Conservation (phyloP, 1,140 invertebrate genomes). For the Sarcophaga peregrina region DNA sequence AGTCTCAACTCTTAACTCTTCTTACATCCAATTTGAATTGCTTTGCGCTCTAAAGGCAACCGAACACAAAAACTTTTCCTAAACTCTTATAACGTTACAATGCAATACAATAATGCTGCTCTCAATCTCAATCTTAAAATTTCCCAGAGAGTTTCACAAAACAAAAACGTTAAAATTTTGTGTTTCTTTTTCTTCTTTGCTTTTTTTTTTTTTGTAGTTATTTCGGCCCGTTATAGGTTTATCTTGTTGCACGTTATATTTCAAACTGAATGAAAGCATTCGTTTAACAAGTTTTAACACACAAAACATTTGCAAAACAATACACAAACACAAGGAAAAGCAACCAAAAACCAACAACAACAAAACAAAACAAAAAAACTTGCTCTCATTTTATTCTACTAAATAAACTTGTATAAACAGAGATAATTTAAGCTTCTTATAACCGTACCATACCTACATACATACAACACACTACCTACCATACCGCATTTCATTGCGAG, state of each 20-base stretch:
- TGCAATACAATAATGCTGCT: background rate
- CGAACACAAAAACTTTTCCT: background rate
- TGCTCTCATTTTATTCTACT: constrained; percentile 32
- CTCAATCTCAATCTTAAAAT: background rate
- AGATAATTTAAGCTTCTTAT: background rate
- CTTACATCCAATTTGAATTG: background rate
- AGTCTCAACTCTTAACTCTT: too few species aligned
- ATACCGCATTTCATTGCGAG: background rate
- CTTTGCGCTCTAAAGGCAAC: background rate
- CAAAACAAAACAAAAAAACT: background rate
- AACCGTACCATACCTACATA: background rate
- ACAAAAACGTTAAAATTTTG: background rate
- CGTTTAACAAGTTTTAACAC: background rate
- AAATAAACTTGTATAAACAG: background rate
- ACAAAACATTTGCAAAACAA: background rate
- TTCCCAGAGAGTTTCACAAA: background rate
- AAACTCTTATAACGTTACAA: too few species aligned
- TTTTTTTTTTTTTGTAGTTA: background rate
- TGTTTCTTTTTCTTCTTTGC: background rate
- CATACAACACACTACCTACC: background rate
- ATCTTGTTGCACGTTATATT: constrained; percentile 40
- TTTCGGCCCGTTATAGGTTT: constrained; percentile 32
- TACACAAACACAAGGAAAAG: background rate
- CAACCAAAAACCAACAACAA: background rate
- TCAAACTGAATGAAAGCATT: constrained; percentile 5